Evolutionary conservation across 1,140 invertebrate species (phyloP), one percentile per base, ranked within the genome.

Genomic region (Dermatophagoides farinae): DNA sequence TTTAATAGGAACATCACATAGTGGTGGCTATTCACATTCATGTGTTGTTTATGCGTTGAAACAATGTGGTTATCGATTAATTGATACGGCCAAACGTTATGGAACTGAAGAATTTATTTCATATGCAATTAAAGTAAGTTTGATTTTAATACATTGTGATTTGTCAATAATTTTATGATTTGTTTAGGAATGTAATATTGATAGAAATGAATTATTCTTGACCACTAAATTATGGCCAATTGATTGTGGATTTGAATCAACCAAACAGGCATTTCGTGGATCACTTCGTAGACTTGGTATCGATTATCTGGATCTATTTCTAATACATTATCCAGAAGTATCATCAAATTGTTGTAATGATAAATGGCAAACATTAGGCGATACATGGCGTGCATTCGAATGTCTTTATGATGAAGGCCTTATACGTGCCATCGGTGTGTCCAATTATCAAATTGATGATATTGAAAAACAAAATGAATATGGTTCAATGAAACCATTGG

Each of bases 41-140:
- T 68, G 70, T 20, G 72, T 74, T 22, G 67, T 74, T 37, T 69
- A 69, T 64, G 71, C 72, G 11, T 60, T 74, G 14, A 66, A 68
- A 62, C 55, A 71, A 16, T 72, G 72, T 61, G 89, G 88, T 6
- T 95, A 93, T 72, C 75, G 89, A 14, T 86, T 88, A 68, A 79
- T 95, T 64, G 90, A 96, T 70, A 88, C 85, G 68, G 89, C 89
- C 38, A 80, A 81, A 64, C 78, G 81, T 66, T 95, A 93, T 71
- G 75, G 76, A 52, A 93, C 91, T 72, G 88, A 95, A 71, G 75
- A 77, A 46, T 85, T 88, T 74, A 79, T 95, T 18, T 88, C 88
- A 1, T 72, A 73, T 60, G 88, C 79, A 0, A 74, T 95, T 8
- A 75, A 78, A 39, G 77, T 70, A 63, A 61, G 60, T 62, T 47